Evolutionary conservation across 2,888 invertebrate species (phyloP).

Genomic region (Chrysotoxum bicinctum): DNA sequence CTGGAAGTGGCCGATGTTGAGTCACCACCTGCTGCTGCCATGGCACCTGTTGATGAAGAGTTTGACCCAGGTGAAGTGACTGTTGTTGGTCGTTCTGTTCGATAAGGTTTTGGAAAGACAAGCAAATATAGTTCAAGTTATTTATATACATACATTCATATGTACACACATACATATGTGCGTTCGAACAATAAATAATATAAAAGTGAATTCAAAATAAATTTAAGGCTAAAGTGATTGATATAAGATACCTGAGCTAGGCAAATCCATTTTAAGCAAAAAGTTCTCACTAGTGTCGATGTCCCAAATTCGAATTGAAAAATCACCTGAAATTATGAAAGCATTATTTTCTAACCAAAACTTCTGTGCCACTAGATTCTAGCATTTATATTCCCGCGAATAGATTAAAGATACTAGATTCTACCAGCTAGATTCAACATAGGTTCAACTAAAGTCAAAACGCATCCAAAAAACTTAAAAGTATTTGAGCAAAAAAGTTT

Average conservation of each 20-base stretch:
- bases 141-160: background rate
- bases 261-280: conserved; percentile 86
- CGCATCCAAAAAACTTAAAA: no score
- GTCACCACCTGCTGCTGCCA: conserved; percentile 47
- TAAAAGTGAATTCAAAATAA: background rate
- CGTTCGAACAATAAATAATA: background rate
- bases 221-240: background rate
- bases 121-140: background rate
- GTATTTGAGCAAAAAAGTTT: no score
- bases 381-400: no score
- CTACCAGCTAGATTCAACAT: no score
- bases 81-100: conserved; percentile 55
- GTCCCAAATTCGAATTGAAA: conserved; percentile 95
- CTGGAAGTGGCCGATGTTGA: conserved; percentile 46
- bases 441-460: no score
- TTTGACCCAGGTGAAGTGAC: conserved; percentile 59
- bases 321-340: conserved; percentile 85
- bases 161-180: background rate
- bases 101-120: background rate
- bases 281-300: conserved; percentile 96
- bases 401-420: no score
- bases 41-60: conserved; percentile 62
- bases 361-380: no score
- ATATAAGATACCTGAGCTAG: conserved; percentile 74
- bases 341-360: no score